These are phyloP conservation scores for Acomys russatus DNA, from an alignment of 2,797 vertebrate genomes.

Conservation along the genomic window DNA sequence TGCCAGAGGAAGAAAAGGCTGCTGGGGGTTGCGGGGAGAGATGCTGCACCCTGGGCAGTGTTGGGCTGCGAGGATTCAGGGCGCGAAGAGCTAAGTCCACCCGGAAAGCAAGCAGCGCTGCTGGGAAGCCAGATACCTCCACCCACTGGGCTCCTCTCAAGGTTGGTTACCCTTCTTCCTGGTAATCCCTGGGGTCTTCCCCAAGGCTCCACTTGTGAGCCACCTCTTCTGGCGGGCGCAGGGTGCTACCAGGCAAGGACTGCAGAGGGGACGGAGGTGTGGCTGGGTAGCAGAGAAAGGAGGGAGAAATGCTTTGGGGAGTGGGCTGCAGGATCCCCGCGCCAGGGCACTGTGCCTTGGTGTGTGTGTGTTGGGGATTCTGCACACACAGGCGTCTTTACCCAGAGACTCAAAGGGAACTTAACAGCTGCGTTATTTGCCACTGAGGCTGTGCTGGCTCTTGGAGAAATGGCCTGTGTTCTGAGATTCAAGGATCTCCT, in stretches of 20 bases:
- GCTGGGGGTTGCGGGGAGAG: background rate
- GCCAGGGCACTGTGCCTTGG: background rate
- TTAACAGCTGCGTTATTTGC: slow-evolving; percentile 69
- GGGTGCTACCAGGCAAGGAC: background rate
- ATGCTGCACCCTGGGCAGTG: slow-evolving; percentile 69
- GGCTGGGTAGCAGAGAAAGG: slow-evolving; percentile 15
- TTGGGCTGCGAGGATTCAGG: slow-evolving; percentile 30
- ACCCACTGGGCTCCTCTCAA: slow-evolving; percentile 20
- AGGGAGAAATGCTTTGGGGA: background rate
- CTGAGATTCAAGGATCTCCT: slow-evolving; percentile 64
- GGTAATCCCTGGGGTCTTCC: slow-evolving; percentile 68
- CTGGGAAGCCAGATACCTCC: slow-evolving; percentile 62
- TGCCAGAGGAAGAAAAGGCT: slow-evolving; percentile 55
- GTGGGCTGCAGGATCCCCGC: background rate
- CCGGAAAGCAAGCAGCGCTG: slow-evolving; percentile 29
- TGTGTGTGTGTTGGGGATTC: background rate
- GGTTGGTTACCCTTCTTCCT: slow-evolving; percentile 3
- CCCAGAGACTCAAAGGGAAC: slow-evolving; percentile 65
- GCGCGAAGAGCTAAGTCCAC: slow-evolving; percentile 67
- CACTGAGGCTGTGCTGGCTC: slow-evolving; percentile 48
- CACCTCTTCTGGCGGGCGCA: background rate
- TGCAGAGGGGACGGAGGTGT: slow-evolving; percentile 79
- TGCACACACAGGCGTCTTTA: slow-evolving; percentile 43
- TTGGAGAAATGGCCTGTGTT: slow-evolving; percentile 66
- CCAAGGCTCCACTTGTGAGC: background rate